A percentile compares a stretch with the other conserved stretches of the same genome.
phyloP scores from a whole-genome alignment of 2,113 vertebrate species.

The Campylomormyrus tamandua region DNA sequence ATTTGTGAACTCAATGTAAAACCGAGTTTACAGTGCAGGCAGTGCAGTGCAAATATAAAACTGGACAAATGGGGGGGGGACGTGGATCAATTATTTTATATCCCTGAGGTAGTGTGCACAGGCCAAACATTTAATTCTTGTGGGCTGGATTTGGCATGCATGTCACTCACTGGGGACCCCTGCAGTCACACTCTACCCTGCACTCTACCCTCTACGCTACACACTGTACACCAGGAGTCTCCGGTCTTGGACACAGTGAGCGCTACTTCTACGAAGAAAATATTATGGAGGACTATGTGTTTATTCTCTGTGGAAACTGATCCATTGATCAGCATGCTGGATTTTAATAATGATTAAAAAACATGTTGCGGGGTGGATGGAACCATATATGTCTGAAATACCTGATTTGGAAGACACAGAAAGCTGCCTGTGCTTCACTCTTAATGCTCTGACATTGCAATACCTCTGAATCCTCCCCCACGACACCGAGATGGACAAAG shows the following conservation, averaged over 20 bases:
- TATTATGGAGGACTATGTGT: neutral
- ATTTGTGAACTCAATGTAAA: neutral
- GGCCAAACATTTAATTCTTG: neutral
- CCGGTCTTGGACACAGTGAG: neutral
- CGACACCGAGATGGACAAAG: neutral
- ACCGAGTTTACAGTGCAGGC: neutral
- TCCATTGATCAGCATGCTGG: neutral
- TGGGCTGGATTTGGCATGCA: neutral
- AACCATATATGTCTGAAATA: neutral
- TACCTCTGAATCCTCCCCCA: neutral
- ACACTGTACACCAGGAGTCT: neutral
- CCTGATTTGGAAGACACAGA: neutral
- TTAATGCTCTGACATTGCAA: neutral
- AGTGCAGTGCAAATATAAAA: neutral
- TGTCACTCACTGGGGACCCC: neutral
- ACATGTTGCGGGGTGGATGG: neutral
- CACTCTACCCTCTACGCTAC: neutral
- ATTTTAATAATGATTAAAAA: neutral
- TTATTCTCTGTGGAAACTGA: neutral
- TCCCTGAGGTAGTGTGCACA: neutral
- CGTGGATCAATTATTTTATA: neutral
- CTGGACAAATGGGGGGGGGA: neutral
- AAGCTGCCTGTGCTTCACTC: neutral
- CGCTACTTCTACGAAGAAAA: neutral
- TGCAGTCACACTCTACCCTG: neutral